Percentiles rank a stretch among this genome's conserved stretches.
These are phyloP conservation scores for Ectropis crepuscularia DNA, from an alignment of 2,888 invertebrate genomes.

Conservation along the genomic window DNA sequence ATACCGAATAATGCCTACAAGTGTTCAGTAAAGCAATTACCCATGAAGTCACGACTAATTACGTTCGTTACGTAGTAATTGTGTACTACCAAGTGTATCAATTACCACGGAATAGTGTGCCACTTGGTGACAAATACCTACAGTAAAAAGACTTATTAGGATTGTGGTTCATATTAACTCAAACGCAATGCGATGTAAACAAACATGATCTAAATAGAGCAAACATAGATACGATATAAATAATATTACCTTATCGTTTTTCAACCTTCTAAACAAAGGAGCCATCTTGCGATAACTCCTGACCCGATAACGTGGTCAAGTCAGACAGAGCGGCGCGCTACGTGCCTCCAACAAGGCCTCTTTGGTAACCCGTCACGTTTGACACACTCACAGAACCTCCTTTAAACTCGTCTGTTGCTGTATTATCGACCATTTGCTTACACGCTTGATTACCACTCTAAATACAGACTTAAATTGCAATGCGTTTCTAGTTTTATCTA, in stretches of 20 bases:
- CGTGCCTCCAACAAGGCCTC: slow-evolving; percentile 53
- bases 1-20: slow-evolving; percentile 6
- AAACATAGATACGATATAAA: background rate
- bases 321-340: slow-evolving; percentile 55
- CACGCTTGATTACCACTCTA: slow-evolving; percentile 34
- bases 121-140: too few relatives aligned
- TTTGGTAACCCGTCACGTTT: slow-evolving; percentile 69
- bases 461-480: slow-evolving; percentile 15
- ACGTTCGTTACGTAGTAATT: too few relatives aligned
- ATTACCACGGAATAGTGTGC: too few relatives aligned
- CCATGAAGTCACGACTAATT: slow-evolving; percentile 3
- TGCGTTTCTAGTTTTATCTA: slow-evolving; percentile 10
- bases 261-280: slow-evolving; percentile 29
- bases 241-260: slow-evolving; percentile 1
- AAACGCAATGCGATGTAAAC: background rate
- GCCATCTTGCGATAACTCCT: slow-evolving; percentile 18
- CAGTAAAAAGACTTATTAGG: too few relatives aligned
- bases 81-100: too few relatives aligned
- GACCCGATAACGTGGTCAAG: slow-evolving; percentile 31
- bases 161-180: too few relatives aligned
- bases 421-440: slow-evolving; percentile 53
- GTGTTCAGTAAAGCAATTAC: slow-evolving; percentile 9
- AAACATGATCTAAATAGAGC: background rate
- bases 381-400: slow-evolving; percentile 69
- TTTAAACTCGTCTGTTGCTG: slow-evolving; percentile 49